Conservation (phyloP, 2,113 vertebrate species). For the Trichomycterus rosablanca region DNA sequence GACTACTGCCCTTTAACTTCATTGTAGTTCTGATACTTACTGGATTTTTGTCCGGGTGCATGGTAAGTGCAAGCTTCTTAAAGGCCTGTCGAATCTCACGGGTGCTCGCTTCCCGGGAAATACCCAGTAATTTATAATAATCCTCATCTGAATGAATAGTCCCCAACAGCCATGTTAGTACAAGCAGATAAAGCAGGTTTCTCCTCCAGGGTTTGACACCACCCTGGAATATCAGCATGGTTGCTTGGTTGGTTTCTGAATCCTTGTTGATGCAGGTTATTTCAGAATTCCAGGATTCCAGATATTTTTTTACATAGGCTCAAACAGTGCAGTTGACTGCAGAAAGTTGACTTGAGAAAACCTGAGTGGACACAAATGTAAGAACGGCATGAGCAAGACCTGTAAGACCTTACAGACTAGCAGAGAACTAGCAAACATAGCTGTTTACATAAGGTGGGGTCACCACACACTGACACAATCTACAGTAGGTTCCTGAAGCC, state of each 20-base stretch:
- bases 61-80: conserved; percentile 90
- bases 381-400: not conserved
- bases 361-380: not conserved
- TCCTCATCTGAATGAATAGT: conserved; percentile 71
- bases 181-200: conserved; percentile 53
- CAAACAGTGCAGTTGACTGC: too few relatives aligned
- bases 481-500: conserved; percentile 8
- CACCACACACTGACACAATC: not conserved
- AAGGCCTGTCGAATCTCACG: conserved; percentile 93
- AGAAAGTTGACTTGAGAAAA: too few relatives aligned
- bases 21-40: conserved; percentile 72
- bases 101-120: conserved; percentile 83
- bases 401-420: not conserved
- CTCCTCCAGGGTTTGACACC: conserved; percentile 47
- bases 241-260: not conserved
- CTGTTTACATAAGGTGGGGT: conserved; percentile 38
- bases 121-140: conserved; percentile 86
- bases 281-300: not conserved
- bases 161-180: conserved; percentile 55
- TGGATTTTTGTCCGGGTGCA: conserved; percentile 98
- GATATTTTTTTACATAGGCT: too few relatives aligned
- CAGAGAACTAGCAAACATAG: not conserved
- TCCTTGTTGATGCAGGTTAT: not conserved
- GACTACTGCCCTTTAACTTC: too few relatives aligned
- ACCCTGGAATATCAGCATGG: not conserved